Conservation (phyloP, 2,888 invertebrate species). For the Drosophila paracracens region DNA sequence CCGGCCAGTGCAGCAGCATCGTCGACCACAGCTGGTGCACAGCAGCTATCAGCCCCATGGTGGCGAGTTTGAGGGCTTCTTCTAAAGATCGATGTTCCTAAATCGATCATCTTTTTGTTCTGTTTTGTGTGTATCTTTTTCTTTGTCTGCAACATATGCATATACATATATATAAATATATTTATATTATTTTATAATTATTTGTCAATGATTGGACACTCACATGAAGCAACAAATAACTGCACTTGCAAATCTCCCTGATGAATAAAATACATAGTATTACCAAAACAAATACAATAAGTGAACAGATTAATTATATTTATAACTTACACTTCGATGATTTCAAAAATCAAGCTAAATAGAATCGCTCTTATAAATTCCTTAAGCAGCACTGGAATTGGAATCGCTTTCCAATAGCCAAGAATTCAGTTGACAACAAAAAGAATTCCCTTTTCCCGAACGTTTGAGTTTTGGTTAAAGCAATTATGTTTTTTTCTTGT, state of each 20-base stretch:
- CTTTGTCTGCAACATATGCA: slow-evolving; percentile 27
- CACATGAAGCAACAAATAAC: slow-evolving; percentile 21
- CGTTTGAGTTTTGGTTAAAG: neutral
- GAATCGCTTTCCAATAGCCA: neutral
- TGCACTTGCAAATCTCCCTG: slow-evolving; percentile 27
- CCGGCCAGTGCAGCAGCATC: slow-evolving; percentile 54
- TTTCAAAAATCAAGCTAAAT: neutral
- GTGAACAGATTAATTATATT: neutral
- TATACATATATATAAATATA: slow-evolving; percentile 29
- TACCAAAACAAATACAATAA: slow-evolving; percentile 10
- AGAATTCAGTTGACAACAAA: neutral
- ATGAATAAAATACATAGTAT: slow-evolving; percentile 64
- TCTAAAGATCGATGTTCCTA: slow-evolving; percentile 49
- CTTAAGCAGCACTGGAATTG: neutral
- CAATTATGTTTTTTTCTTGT: neutral
- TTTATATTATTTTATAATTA: slow-evolving; percentile 70
- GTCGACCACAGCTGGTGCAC: slow-evolving; percentile 55
- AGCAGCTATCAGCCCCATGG: slow-evolving; percentile 53
- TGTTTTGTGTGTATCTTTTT: slow-evolving; percentile 29
- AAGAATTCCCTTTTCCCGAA: neutral
- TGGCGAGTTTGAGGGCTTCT: slow-evolving; percentile 74
- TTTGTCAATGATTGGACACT: slow-evolving; percentile 59
- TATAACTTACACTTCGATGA: neutral
- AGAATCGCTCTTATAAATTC: neutral
- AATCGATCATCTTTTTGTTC: slow-evolving; percentile 7